Conservation (phyloP, 1,140 invertebrate genomes). For the Sogatella furcifera region DNA sequence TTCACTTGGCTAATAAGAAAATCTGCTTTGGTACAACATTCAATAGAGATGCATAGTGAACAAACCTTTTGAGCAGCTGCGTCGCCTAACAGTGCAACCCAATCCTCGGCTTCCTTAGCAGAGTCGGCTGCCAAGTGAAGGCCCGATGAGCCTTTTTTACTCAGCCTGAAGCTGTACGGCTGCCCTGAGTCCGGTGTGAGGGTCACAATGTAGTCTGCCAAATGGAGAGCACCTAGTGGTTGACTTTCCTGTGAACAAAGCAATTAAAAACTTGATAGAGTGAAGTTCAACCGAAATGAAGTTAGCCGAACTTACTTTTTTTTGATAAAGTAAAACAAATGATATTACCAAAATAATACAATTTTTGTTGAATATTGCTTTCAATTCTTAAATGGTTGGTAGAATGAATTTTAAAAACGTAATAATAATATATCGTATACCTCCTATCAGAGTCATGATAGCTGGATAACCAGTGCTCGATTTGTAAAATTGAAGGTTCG, state of each 20-base stretch:
- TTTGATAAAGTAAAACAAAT: not conserved
- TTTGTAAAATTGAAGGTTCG: too few species aligned
- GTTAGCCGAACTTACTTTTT: not conserved
- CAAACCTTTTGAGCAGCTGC: slow-evolving; percentile 36
- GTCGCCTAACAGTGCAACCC: slow-evolving; percentile 59
- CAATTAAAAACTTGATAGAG: not conserved
- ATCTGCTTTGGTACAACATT: not conserved
- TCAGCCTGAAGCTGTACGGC: slow-evolving; percentile 56
- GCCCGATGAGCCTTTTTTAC: slow-evolving; percentile 61
- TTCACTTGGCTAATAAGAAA: too few species aligned
- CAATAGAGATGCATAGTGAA: too few species aligned
- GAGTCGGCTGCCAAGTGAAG: slow-evolving; percentile 72
- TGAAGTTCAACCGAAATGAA: not conserved
- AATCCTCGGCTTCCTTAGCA: slow-evolving; percentile 60
- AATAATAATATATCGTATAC: too few species aligned
- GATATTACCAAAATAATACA: not conserved
- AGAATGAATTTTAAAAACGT: too few species aligned
- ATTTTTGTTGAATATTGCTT: too few species aligned
- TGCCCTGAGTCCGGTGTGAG: slow-evolving; percentile 44
- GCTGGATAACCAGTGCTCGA: too few species aligned
- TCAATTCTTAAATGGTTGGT: too few species aligned
- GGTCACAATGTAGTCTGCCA: slow-evolving; percentile 68
- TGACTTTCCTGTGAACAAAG: slow-evolving; percentile 58
- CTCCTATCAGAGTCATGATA: too few species aligned
- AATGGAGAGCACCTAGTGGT: slow-evolving; percentile 78